phyloP scores from a whole-genome alignment of 2,888 invertebrate genomes.

The Pristionchus exspectatus region DNA sequence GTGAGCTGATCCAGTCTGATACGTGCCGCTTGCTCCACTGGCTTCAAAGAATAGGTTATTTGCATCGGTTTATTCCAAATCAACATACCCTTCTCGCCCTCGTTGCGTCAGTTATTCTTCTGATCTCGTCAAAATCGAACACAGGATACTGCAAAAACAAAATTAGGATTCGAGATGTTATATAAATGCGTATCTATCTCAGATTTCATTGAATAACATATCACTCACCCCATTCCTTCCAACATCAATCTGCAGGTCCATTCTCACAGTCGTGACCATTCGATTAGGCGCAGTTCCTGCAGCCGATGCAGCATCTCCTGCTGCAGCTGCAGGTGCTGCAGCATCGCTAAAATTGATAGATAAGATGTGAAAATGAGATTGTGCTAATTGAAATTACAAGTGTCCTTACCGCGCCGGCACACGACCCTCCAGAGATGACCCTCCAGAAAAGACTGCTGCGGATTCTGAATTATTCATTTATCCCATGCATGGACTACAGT shows the following conservation, averaged over 20 bases:
- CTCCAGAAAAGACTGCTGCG: no score
- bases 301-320: neutral
- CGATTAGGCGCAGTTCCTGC: neutral
- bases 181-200: no score
- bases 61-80: neutral
- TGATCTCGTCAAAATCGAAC: neutral
- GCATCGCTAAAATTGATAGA: neutral
- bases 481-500: neutral
- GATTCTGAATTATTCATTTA: neutral
- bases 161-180: no score
- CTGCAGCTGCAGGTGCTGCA: neutral
- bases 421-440: no score
- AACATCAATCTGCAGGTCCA: conserved; percentile 21
- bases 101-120: neutral
- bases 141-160: no score
- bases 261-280: neutral
- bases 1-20: conserved; percentile 4
- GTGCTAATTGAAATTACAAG: no score
- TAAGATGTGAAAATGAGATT: neutral
- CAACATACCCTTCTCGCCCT: neutral
- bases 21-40: neutral
- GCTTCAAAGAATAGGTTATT: neutral
- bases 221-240: neutral
- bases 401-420: no score
- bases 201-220: no score